phyloP scores from a whole-genome alignment of 2,888 invertebrate genomes.

The Rotaria magnacalcarata region DNA sequence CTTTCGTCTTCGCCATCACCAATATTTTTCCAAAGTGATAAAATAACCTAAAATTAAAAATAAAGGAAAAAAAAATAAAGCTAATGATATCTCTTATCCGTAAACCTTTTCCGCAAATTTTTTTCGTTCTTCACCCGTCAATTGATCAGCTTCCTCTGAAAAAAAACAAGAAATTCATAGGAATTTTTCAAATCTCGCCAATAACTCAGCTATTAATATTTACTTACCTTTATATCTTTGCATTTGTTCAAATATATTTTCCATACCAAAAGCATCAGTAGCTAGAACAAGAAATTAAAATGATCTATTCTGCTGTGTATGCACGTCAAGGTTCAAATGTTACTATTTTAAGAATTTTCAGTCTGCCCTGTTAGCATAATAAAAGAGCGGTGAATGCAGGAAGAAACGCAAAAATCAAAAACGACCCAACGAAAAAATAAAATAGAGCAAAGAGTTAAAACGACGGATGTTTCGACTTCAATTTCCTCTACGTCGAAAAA shows the following conservation, averaged over 20 bases:
- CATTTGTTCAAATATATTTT: slow-evolving; percentile 35
- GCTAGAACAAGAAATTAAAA: neutral
- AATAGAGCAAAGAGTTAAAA: neutral
- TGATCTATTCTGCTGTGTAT: neutral
- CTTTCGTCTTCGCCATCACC: neutral
- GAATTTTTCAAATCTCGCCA: no score
- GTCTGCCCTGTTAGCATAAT: neutral
- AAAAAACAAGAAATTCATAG: neutral
- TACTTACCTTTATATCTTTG: slow-evolving; percentile 19
- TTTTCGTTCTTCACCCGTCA: slow-evolving; percentile 34
- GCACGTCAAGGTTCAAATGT: neutral
- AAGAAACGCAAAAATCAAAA: neutral
- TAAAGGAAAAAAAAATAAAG: neutral
- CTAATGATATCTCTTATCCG: no score
- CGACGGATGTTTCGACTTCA: neutral
- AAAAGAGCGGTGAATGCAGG: neutral
- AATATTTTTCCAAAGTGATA: slow-evolving; percentile 18
- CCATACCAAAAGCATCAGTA: slow-evolving; percentile 29
- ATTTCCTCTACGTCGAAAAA: neutral
- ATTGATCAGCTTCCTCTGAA: neutral
- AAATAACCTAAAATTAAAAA: neutral
- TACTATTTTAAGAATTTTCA: slow-evolving; percentile 5
- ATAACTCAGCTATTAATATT: no score
- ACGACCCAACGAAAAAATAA: neutral
- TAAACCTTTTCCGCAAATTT: slow-evolving; percentile 20